Evolutionary conservation across 2,888 invertebrate genomes (phyloP), one percentile per base, ranked within the genome.

Genomic region (Girardia tigrina): DNA sequence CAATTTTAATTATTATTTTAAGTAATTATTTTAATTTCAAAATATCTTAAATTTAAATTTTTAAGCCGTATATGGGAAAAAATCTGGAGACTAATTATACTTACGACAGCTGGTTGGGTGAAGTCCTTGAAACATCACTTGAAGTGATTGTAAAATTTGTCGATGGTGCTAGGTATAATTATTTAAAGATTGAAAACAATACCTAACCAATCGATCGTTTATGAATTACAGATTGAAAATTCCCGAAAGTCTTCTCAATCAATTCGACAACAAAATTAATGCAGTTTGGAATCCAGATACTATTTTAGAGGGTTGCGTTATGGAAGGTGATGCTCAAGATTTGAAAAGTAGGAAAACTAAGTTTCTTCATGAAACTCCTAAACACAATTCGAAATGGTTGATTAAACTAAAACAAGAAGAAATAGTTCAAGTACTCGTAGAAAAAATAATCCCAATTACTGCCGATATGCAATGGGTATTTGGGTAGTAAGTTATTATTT

Each of bases 111-210:
- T 74, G 74, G 74, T 28, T 74, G 6, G 74, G 74, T 8, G 56
- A 69, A 23, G 74, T 74, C 4, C 16, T 69, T 26, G 74, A 74
- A 26, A 36, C 56, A 4, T 26, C 56, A n/a, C 6, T 74, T 26
- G 74, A 74, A 42, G 26, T 74, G 1, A 28, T 74, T 69, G 26
- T 74, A 26, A 42, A 69, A 42, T 74, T 74, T 56, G 42, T 27
- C 26, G 74, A 74, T 56, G 74, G 74, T 26, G 74, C 74, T 29
- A 27, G 36, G 73, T 73, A n/a, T n/a, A n/a, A n/a, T n/a, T n/a
- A n/a, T n/a, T n/a, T 36, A 56, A 4, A 20, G 23, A n/a, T 20
- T 12, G n/a, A n/a, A 4, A 56, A 56, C 4, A 20, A 23, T 2
- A n/a, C 4, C 23, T 56, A 56, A 4, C n/a, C 6, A n/a, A 12